Evolutionary conservation across 1,140 invertebrate species (phyloP).

Genomic region (Thaumatotibia leucotreta): DNA sequence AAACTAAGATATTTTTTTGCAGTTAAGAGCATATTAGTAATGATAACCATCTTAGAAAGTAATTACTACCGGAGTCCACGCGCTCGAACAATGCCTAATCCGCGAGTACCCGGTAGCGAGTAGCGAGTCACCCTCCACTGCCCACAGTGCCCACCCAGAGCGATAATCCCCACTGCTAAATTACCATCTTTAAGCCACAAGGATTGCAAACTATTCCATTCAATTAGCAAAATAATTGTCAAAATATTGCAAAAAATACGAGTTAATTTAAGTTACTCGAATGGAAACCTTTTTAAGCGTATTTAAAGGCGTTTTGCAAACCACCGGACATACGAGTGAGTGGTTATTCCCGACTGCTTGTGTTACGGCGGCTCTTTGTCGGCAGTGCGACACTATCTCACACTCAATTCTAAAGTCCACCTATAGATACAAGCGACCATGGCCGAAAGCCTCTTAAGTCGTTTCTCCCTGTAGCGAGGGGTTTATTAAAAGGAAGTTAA

Average conservation of each 20-base stretch:
- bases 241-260: constrained; percentile 3
- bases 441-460: background rate
- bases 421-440: background rate
- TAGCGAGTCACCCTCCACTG: background rate
- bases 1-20: background rate
- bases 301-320: background rate
- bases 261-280: background rate
- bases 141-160: background rate
- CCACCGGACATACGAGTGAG: background rate
- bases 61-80: background rate
- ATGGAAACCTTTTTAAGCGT: background rate
- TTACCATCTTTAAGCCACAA: background rate
- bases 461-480: background rate
- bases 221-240: background rate
- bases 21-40: background rate
- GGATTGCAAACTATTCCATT: background rate
- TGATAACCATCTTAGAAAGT: background rate
- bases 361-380: background rate
- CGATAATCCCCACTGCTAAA: background rate
- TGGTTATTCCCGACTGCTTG: background rate
- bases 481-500: background rate
- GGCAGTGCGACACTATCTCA: background rate
- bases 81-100: background rate
- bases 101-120: background rate
- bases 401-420: background rate